Conservation (phyloP, 2,797 vertebrate genomes). For the Hydrolagus colliei region DNA sequence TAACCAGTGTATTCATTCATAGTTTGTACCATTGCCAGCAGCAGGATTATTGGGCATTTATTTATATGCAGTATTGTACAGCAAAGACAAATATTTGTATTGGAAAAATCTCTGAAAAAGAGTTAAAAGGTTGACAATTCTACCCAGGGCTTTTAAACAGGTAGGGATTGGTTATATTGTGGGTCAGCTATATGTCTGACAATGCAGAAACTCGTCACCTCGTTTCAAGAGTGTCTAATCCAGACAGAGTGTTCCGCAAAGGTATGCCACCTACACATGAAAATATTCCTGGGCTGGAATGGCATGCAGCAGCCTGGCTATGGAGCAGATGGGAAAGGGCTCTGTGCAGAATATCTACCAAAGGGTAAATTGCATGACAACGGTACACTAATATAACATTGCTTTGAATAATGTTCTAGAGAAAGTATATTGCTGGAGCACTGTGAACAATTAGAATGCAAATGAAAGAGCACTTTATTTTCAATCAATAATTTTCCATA, state of each 20-base stretch:
- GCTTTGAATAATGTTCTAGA: neutral
- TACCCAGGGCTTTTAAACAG: neutral
- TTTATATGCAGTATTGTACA: too few species aligned
- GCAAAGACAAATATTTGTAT: too few species aligned
- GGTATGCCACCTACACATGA: too few species aligned
- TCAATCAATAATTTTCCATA: constrained; percentile 14
- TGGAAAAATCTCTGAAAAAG: too few species aligned
- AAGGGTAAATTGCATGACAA: constrained; percentile 5
- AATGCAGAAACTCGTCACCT: too few species aligned
- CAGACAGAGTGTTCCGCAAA: too few species aligned
- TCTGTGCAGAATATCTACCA: neutral
- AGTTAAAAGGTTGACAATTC: neutral
- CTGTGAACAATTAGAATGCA: neutral
- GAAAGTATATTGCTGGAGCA: neutral
- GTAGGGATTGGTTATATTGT: too few species aligned
- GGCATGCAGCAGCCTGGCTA: neutral
- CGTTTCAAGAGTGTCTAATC: too few species aligned
- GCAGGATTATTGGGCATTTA: neutral
- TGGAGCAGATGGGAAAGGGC: neutral
- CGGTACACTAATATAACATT: neutral
- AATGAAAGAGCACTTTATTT: constrained; percentile 28
- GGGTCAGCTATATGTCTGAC: too few species aligned
- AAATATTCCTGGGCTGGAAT: too few species aligned
- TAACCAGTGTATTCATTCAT: neutral
- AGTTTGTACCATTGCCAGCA: neutral